Conservation (phyloP, 1,140 invertebrate genomes). For the Piezodorus guildinii region DNA sequence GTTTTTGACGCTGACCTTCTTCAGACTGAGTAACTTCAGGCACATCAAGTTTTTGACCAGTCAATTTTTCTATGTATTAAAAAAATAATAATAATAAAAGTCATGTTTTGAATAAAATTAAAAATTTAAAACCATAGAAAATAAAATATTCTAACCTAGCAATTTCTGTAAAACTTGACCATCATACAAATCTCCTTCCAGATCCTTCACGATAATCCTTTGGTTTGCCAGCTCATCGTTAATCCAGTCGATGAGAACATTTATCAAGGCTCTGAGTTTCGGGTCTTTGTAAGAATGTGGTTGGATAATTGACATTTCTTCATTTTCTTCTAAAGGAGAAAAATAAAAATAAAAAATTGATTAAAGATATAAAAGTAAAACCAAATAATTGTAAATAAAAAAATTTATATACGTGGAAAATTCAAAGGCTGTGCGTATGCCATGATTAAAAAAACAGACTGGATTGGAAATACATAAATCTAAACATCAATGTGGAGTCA, state of each 20-base stretch:
- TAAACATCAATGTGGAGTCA: too few species aligned
- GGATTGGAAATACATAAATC: too few species aligned
- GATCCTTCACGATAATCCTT: slow-evolving; percentile 93
- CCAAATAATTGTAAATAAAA: too few species aligned
- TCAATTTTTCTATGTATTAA: slow-evolving; percentile 63
- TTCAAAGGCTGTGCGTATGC: too few species aligned
- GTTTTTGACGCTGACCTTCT: slow-evolving; percentile 92
- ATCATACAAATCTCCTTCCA: slow-evolving; percentile 97
- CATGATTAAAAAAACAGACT: too few species aligned
- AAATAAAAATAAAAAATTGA: slow-evolving; percentile 18
- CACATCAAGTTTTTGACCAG: slow-evolving; percentile 82
- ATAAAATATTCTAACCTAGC: slow-evolving; percentile 46
- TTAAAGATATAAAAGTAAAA: background rate
- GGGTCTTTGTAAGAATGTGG: slow-evolving; percentile 74
- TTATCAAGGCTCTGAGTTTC: slow-evolving; percentile 74
- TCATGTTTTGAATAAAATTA: background rate
- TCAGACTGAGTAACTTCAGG: slow-evolving; percentile 98
- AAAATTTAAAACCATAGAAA: too few species aligned
- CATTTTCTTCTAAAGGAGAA: slow-evolving; percentile 70
- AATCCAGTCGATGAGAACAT: slow-evolving; percentile 92
- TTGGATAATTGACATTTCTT: slow-evolving; percentile 93
- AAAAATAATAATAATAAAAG: background rate
- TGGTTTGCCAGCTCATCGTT: slow-evolving; percentile 95
- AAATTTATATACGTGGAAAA: too few species aligned
- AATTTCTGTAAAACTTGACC: slow-evolving; percentile 96